A percentile compares a stretch with the other conserved stretches of the same genome.
phyloP scores from a whole-genome alignment of 2,113 vertebrate species.

The Andinoacara biseriatus region DNA sequence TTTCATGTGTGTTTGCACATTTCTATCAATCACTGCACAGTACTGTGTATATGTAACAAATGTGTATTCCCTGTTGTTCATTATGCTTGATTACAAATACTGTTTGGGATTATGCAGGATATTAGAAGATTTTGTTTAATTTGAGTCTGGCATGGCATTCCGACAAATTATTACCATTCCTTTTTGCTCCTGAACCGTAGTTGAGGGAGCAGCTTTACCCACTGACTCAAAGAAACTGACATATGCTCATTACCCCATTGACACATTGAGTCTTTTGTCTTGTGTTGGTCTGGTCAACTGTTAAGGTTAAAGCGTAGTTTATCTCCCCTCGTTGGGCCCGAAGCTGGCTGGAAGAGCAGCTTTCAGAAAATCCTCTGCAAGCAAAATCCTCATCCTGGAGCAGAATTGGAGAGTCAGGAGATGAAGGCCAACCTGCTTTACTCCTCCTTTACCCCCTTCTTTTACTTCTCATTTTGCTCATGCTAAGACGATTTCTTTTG shows the following conservation, averaged over 20 bases:
- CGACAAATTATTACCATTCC: neutral
- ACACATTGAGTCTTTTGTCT: slow-evolving; percentile 43
- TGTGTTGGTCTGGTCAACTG: slow-evolving; percentile 45
- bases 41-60: neutral
- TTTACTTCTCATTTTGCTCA: neutral
- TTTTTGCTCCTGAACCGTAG: neutral
- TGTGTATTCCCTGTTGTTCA: neutral
- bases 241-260: slow-evolving; percentile 35
- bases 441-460: slow-evolving; percentile 2
- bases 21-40: neutral
- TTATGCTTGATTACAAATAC: neutral
- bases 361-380: slow-evolving; percentile 46
- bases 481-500: slow-evolving; percentile 23
- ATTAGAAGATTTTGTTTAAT: neutral
- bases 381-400: slow-evolving; percentile 19
- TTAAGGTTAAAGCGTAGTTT: slow-evolving; percentile 63
- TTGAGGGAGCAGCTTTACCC: neutral
- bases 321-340: slow-evolving; percentile 41
- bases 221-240: neutral
- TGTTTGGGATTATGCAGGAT: neutral
- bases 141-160: no score
- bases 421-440: slow-evolving; percentile 41
- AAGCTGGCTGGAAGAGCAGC: slow-evolving; percentile 11
- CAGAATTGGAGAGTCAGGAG: slow-evolving; percentile 20
- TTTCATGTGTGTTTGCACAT: neutral